Evolutionary conservation across 2,797 vertebrate genomes (phyloP).

Genomic region (Cebuella pygmaea): DNA sequence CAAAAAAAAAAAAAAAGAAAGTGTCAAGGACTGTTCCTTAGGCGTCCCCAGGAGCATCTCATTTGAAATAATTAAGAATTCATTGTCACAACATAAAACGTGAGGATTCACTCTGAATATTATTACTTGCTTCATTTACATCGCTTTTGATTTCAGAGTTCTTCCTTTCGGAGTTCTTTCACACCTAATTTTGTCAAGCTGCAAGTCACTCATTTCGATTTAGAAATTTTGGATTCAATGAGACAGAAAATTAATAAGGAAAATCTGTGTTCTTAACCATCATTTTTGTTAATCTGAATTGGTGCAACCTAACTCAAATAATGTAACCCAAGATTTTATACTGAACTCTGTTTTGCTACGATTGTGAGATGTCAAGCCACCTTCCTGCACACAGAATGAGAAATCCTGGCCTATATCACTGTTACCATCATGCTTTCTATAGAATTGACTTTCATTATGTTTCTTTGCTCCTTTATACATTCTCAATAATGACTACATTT

Average conservation of each 20-base stretch:
- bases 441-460: background rate
- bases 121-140: background rate
- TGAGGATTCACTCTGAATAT: background rate
- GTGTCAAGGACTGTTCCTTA: background rate
- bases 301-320: background rate
- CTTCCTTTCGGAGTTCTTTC: background rate
- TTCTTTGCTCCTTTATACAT: background rate
- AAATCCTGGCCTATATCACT: background rate
- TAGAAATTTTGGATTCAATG: background rate
- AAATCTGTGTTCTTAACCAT: background rate
- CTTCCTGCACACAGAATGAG: background rate
- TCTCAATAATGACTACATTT: background rate
- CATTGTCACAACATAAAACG: background rate
- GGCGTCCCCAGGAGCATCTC: background rate
- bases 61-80: slow-evolving; percentile 21
- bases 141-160: background rate
- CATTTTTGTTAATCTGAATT: background rate
- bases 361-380: background rate
- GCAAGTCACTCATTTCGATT: background rate
- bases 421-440: background rate
- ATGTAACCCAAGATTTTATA: background rate
- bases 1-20: background rate
- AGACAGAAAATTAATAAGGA: background rate
- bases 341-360: background rate
- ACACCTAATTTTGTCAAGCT: background rate